phyloP scores from a whole-genome alignment of 2,797 vertebrate species.

The Danio choprae region DNA sequence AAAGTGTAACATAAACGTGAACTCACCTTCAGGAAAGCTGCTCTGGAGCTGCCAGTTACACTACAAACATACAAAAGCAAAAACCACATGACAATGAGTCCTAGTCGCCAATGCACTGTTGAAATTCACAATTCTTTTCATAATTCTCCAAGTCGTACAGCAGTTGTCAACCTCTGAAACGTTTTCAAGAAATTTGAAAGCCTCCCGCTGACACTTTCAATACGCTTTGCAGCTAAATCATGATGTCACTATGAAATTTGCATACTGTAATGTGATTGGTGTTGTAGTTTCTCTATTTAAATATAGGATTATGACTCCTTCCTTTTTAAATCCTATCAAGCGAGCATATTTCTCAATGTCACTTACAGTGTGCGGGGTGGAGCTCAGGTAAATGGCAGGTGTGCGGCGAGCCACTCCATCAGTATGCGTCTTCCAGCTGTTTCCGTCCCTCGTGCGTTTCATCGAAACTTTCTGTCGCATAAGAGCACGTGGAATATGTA shows the following conservation, averaged over 20 bases:
- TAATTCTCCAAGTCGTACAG: not conserved
- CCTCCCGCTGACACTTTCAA: not conserved
- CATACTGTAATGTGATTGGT: slow-evolving; percentile 9
- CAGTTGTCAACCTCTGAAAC: not conserved
- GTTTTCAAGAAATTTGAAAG: not conserved
- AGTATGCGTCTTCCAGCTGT: not conserved
- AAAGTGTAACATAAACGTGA: not conserved
- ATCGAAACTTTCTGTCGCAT: not conserved
- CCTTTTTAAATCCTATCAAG: not conserved
- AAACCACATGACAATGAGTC: not conserved
- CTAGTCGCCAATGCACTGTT: not conserved
- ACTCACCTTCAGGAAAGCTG: slow-evolving; percentile 43
- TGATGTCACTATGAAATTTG: slow-evolving; percentile 8
- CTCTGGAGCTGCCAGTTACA: not conserved
- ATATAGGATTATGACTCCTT: not conserved
- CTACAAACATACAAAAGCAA: not conserved
- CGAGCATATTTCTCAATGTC: not conserved
- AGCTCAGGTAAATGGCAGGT: not conserved
- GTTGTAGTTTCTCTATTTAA: not conserved
- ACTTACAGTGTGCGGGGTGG: not conserved
- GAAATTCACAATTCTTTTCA: too few relatives aligned
- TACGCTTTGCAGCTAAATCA: not conserved
- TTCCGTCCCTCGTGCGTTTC: not conserved
- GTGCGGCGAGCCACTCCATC: not conserved
- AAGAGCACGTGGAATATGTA: not conserved